Conservation (phyloP, 2,113 vertebrate genomes). For the Trematomus loennbergii region DNA sequence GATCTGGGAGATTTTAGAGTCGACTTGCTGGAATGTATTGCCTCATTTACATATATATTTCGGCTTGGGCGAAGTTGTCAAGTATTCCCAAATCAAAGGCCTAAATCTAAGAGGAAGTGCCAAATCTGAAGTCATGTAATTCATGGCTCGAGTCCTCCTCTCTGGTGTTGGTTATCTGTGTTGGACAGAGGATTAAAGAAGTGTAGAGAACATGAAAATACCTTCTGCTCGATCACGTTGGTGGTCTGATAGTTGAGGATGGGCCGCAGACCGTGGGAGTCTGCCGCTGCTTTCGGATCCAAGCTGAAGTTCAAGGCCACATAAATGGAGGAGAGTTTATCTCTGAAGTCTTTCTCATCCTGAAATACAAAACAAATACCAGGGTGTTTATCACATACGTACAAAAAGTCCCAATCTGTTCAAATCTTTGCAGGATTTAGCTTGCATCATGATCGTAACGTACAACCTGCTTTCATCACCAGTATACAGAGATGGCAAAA, state of each 20-base stretch:
- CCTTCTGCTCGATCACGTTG: constrained; percentile 89
- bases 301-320: constrained; percentile 91
- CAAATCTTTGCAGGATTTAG: not conserved
- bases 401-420: not conserved
- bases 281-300: constrained; percentile 84
- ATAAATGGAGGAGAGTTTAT: constrained; percentile 92
- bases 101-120: too few relatives aligned
- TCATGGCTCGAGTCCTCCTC: too few relatives aligned
- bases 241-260: constrained; percentile 89
- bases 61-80: too few relatives aligned
- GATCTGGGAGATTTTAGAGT: too few relatives aligned
- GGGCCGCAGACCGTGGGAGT: constrained; percentile 86
- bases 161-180: not conserved
- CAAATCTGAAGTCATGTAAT: too few relatives aligned
- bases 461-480: too few relatives aligned
- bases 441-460: too few relatives aligned
- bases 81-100: too few relatives aligned
- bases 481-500: too few relatives aligned
- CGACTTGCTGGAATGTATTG: too few relatives aligned
- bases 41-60: too few relatives aligned
- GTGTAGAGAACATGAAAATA: constrained; percentile 54
- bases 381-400: not conserved
- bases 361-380: constrained; percentile 61
- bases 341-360: constrained; percentile 93
- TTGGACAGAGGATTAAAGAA: not conserved